Percentiles rank a stretch among this genome's conserved stretches.
phyloP scores from a whole-genome alignment of 2,888 invertebrate genomes.

The Chesias legatella region DNA sequence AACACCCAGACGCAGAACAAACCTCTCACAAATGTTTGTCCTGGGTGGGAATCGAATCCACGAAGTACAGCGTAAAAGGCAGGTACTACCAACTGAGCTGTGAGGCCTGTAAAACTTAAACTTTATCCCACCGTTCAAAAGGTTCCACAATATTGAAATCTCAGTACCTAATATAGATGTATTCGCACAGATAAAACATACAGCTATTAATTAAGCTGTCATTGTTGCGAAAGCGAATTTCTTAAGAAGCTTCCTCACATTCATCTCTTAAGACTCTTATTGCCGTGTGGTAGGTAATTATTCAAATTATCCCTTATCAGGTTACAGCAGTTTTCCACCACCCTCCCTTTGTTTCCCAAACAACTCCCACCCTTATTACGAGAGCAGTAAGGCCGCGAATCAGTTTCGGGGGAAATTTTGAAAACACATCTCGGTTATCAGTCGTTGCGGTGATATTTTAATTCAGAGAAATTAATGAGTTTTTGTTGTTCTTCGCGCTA shows the following conservation, averaged over 20 bases:
- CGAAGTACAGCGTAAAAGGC: too few species aligned
- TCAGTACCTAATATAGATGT: not conserved
- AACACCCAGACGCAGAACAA: too few species aligned
- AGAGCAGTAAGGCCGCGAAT: slow-evolving; percentile 21
- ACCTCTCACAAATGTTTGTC: too few species aligned
- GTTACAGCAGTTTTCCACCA: slow-evolving; percentile 61
- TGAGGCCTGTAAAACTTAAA: too few species aligned
- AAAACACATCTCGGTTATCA: slow-evolving; percentile 39
- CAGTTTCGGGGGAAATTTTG: slow-evolving; percentile 22
- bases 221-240: slow-evolving; percentile 35
- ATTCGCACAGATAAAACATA: not conserved
- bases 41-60: too few species aligned
- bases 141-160: too few species aligned
- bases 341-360: slow-evolving; percentile 31
- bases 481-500: slow-evolving; percentile 36
- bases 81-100: too few species aligned
- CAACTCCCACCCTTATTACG: slow-evolving; percentile 28
- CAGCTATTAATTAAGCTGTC: slow-evolving; percentile 30
- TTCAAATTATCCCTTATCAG: slow-evolving; percentile 73
- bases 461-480: slow-evolving; percentile 42
- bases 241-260: slow-evolving; percentile 50
- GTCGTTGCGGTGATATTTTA: slow-evolving; percentile 42
- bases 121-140: too few species aligned
- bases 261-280: slow-evolving; percentile 63
- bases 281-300: slow-evolving; percentile 58